Conservation (phyloP, 2,113 vertebrate species). For the Kryptolebias marmoratus region DNA sequence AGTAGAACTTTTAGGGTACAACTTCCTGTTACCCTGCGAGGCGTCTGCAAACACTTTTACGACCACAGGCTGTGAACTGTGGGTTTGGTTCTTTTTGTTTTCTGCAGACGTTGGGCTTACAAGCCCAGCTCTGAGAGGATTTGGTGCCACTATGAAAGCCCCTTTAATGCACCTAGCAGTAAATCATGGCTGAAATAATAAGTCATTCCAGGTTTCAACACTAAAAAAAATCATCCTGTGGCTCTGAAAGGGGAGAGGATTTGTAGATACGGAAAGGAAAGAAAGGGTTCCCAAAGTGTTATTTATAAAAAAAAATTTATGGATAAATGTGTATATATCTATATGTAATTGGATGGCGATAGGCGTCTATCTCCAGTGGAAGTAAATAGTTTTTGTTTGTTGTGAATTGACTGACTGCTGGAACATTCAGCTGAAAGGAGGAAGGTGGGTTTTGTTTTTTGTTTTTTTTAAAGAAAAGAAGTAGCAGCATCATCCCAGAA, state of each 20-base stretch:
- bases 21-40: slow-evolving; percentile 35
- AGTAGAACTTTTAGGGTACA: slow-evolving; percentile 36
- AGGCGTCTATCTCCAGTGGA: slow-evolving; percentile 19
- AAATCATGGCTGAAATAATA: slow-evolving; percentile 11
- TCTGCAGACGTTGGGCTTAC: neutral
- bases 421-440: slow-evolving; percentile 17
- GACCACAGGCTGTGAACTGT: slow-evolving; percentile 49
- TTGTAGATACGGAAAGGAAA: slow-evolving; percentile 36
- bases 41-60: slow-evolving; percentile 55
- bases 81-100: slow-evolving; percentile 8
- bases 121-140: neutral
- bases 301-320: slow-evolving; percentile 44
- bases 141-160: slow-evolving; percentile 32
- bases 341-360: slow-evolving; percentile 21
- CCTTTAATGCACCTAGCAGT: slow-evolving; percentile 11
- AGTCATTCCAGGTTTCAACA: slow-evolving; percentile 60
- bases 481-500: slow-evolving; percentile 23
- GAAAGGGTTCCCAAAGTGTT: slow-evolving; percentile 27
- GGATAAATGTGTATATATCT: neutral
- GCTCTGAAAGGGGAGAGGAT: slow-evolving; percentile 37
- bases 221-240: slow-evolving; percentile 58
- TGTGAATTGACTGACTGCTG: slow-evolving; percentile 32
- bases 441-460: too few relatives aligned
- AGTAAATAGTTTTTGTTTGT: slow-evolving; percentile 19
- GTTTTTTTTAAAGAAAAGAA: too few relatives aligned